Percentiles rank a stretch among this genome's conserved stretches.
Conservation (phyloP, 2,113 vertebrate genomes). For the Spea bombifrons region DNA sequence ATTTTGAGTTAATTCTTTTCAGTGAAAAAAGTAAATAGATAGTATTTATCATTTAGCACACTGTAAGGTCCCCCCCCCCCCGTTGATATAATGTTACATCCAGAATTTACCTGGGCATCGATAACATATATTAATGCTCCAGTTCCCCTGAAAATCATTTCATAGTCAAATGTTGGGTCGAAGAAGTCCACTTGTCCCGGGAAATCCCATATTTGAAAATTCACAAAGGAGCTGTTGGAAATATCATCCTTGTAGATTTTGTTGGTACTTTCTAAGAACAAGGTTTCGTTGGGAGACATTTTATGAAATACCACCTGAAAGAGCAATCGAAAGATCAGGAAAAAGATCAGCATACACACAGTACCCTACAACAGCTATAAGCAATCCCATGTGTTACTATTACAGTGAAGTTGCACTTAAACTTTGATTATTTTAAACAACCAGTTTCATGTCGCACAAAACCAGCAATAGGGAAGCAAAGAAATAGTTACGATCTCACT, state of each 20-base stretch:
- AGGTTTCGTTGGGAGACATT: conserved; percentile 97
- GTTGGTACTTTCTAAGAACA: conserved; percentile 97
- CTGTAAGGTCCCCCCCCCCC: too few species aligned
- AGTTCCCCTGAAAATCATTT: conserved; percentile 99
- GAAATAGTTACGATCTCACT: too few species aligned
- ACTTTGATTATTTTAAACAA: too few species aligned
- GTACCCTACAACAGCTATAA: too few species aligned
- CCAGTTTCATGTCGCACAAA: too few species aligned
- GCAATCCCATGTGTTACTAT: too few species aligned
- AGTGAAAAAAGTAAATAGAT: too few species aligned
- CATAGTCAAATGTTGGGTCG: conserved; percentile 96
- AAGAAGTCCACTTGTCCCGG: conserved; percentile 98
- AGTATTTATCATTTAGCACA: too few species aligned
- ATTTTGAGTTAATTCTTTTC: too few species aligned
- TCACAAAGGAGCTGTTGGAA: conserved; percentile 98
- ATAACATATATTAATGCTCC: conserved; percentile 98
- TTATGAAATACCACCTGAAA: conserved; percentile 96
- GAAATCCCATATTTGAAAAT: conserved; percentile 99
- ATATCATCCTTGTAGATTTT: conserved; percentile 99
- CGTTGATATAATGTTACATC: neutral
- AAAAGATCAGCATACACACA: too few species aligned
- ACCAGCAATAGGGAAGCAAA: too few species aligned
- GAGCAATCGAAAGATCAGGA: neutral
- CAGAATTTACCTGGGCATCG: conserved; percentile 86
- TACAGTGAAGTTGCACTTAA: too few species aligned